Percentiles rank a stretch among this genome's conserved stretches.
Evolutionary conservation across 2,888 invertebrate species (phyloP).

Genomic region (Aethes cnicana): DNA sequence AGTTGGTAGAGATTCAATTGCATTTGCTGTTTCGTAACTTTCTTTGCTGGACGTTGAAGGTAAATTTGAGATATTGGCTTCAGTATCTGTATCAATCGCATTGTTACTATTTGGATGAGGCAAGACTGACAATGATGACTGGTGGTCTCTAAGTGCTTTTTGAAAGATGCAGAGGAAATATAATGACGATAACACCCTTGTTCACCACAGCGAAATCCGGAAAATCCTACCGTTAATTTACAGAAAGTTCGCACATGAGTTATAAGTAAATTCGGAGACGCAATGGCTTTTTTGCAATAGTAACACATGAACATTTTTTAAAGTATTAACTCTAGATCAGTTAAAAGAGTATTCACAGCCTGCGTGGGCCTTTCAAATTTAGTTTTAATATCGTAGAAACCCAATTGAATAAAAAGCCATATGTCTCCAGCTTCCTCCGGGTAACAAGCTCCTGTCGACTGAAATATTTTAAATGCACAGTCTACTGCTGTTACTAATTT

Average conservation of each 20-base stretch:
- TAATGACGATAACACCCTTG: neutral
- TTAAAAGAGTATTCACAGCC: conserved; percentile 9
- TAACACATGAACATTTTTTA: neutral
- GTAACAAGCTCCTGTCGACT: conserved; percentile 17
- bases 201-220: neutral
- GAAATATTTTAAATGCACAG: conserved; percentile 15
- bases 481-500: conserved; percentile 20
- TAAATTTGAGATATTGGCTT: neutral
- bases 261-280: conserved; percentile 3
- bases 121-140: neutral
- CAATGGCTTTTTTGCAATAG: no score
- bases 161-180: neutral
- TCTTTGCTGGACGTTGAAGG: neutral
- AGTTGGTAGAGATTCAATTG: neutral
- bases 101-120: neutral
- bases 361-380: no score
- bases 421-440: no score
- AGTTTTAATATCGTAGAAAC: no score
- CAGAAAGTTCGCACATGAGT: conserved; percentile 7
- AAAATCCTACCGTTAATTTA: neutral
- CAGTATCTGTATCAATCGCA: neutral
- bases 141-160: neutral
- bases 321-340: neutral
- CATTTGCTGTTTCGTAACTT: neutral
- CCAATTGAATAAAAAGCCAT: no score